phyloP scores from a whole-genome alignment of 1,140 invertebrate species.

The Anoplolepis gracilipes region DNA sequence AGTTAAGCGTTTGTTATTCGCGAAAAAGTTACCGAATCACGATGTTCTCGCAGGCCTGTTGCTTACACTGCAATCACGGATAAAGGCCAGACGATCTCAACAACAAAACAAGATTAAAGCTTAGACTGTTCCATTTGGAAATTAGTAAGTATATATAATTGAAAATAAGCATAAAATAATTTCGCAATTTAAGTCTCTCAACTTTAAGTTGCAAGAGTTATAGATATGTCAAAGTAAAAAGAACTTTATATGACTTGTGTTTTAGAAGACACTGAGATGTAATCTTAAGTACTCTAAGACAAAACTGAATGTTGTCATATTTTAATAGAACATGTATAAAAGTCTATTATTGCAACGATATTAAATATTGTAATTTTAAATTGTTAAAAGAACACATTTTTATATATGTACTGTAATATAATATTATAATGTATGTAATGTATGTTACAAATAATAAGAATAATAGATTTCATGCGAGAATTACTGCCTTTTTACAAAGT shows the following conservation, averaged over 20 bases:
- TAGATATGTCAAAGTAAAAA: constrained; percentile 7
- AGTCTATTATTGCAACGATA: background rate
- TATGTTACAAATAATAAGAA: constrained; percentile 5
- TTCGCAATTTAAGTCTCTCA: background rate
- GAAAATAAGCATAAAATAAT: background rate
- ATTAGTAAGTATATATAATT: constrained; percentile 10
- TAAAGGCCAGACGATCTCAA: constrained; percentile 88
- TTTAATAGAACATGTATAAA: background rate
- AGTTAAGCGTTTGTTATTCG: constrained; percentile 94
- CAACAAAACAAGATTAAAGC: constrained; percentile 80
- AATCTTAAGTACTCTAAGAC: background rate
- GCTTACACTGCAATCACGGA: constrained; percentile 92
- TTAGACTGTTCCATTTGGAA: constrained; percentile 35
- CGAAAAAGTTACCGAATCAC: constrained; percentile 95
- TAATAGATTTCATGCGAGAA: background rate
- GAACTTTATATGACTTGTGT: background rate
- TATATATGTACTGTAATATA: constrained; percentile 19
- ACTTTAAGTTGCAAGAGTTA: constrained; percentile 1
- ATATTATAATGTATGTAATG: background rate
- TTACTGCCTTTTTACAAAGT: constrained; percentile 5
- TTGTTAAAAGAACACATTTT: constrained; percentile 22
- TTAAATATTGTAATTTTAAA: background rate
- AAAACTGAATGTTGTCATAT: constrained; percentile 3
- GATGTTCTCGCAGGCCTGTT: constrained; percentile 94
- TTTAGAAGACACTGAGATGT: background rate